Evolutionary conservation across 2,113 vertebrate species (phyloP).

Genomic region (Eurystomus gularis): DNA sequence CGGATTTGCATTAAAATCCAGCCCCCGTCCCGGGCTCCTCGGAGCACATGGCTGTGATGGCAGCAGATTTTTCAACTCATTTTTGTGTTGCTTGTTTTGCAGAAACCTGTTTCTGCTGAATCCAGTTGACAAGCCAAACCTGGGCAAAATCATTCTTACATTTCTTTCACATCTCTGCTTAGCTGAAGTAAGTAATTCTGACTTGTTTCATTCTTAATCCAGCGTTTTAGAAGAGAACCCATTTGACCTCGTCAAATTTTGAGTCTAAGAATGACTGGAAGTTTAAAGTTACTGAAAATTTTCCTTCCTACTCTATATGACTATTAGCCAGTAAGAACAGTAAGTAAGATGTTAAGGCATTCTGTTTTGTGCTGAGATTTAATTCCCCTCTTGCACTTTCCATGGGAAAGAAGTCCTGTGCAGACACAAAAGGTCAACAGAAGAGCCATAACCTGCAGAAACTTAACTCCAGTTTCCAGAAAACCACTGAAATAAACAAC

Average conservation of each 20-base stretch:
- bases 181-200: background rate
- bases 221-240: background rate
- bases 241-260: background rate
- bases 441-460: background rate
- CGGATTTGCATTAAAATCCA: background rate
- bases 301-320: background rate
- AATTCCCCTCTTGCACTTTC: background rate
- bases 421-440: background rate
- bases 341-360: background rate
- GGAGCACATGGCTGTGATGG: no score
- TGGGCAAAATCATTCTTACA: background rate
- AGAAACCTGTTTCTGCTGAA: background rate
- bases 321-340: background rate
- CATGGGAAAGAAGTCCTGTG: background rate
- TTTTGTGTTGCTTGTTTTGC: background rate
- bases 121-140: background rate
- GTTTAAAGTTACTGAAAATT: background rate
- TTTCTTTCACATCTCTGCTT: background rate
- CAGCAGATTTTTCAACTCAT: no score
- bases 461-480: background rate
- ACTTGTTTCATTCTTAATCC: background rate
- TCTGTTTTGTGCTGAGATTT: background rate
- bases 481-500: background rate
- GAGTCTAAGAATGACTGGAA: background rate
- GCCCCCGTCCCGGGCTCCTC: no score